phyloP scores from a whole-genome alignment of 1,140 invertebrate species.

The Lasioglossum baleicum region DNA sequence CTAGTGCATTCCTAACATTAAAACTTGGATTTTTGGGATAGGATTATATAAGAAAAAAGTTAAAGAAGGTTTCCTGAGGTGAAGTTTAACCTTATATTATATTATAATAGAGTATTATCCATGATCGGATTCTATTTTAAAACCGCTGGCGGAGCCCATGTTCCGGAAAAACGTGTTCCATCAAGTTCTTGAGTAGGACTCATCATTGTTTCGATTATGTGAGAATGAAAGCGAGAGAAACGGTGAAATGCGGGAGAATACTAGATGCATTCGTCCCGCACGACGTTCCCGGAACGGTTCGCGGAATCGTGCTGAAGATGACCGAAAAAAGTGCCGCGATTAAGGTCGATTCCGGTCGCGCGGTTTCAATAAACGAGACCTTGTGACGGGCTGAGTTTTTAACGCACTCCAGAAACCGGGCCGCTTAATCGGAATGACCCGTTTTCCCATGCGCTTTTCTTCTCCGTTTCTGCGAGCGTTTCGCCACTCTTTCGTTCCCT shows the following conservation, averaged over 20 bases:
- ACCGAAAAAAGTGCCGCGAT: conserved; percentile 26
- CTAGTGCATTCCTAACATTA: no score
- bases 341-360: conserved; percentile 41
- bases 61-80: no score
- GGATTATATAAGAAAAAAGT: no score
- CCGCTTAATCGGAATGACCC: conserved; percentile 30
- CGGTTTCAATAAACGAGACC: conserved; percentile 33
- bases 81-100: no score
- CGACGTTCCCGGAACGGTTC: conserved; percentile 40
- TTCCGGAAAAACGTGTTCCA: neutral
- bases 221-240: no score
- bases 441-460: conserved; percentile 18
- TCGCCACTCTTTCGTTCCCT: neutral
- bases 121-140: no score
- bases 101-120: no score
- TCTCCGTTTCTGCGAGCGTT: neutral
- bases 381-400: conserved; percentile 15
- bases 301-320: conserved; percentile 29
- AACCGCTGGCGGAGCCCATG: neutral
- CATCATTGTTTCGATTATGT: neutral
- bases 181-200: neutral
- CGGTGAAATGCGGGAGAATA: neutral
- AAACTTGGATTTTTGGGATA: no score
- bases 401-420: conserved; percentile 33
- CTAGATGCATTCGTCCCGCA: neutral